Evolutionary conservation across 2,113 vertebrate species (phyloP), one percentile per base, ranked within the genome.

Genomic region (Grantiella picta): DNA sequence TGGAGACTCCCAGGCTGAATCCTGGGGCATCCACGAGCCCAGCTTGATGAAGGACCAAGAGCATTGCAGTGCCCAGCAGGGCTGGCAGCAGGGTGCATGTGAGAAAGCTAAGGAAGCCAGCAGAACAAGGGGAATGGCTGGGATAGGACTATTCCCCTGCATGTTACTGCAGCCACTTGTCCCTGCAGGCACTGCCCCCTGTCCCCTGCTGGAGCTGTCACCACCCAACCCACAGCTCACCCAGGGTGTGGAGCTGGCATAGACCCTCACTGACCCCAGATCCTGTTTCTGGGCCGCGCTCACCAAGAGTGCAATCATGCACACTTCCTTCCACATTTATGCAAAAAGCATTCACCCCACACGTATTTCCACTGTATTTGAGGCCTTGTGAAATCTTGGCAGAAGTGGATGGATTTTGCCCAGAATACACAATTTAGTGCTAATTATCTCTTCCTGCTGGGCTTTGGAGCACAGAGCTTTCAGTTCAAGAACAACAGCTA

Each of bases 391-490:
- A 73, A 86, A 52, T 81, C 85, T 92, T 96, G 94, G 93, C 94
- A 95, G 81, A 94, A 86, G 92, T 47, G 85, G 92, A 88, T 90
- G 94, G 90, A 86, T 94, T 96, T 96, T 91, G 88, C 95, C 92
- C 90, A 96, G 94, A 96, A 96, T 96, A 94, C 94, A 92, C 93
- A 90, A 94, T 88, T 95, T 93, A 93, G 84, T 92, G 90, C 71
- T 95, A 95, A 96, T 95, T 96, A 75, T 88, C 76, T 95, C 85
- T 96, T 97, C 94, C 95, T 97, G 94, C 93, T 94, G 94, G 82
- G 94, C 90, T 93, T 96, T 92, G 92, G 85, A 96, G 82, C 60
- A 73, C 60, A 93, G 82, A 94, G 79, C 93, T 91, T 93, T 93
- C 93, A 94, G 79, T 81, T 90, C 40, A 81, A 88, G 92, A 95